Base-by-base conservation (phyloP, 1,140 invertebrate species). In the Potamilus streckersoni region DNA sequence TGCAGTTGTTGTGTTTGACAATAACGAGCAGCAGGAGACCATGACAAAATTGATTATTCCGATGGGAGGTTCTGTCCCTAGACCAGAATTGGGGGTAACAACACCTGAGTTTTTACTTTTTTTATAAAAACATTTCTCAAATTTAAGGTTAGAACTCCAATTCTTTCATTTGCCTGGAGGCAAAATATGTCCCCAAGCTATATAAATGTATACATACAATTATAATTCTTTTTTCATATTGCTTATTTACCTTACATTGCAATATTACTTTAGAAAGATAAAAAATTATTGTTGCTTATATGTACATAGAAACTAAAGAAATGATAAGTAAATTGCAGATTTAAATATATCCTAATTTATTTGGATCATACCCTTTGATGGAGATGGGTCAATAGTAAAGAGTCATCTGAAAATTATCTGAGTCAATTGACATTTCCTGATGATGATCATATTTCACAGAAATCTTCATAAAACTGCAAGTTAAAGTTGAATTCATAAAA, bases 1-100 rank as follows among this genome's bases (percentile, higher is more conserved):
- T 75, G 83, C 83, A 14, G 20, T 81, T 3, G 81, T 86, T 4
- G 72, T 71, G 20, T 83, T 81, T 69, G 69, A 79, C 20, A 57
- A 71, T 16, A 73, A 78, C 5, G 78, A 71, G 17, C 55, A 80
- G 69, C 71, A 78, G 49, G 80, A 69, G 27, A 77, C 86, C 0
- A 68, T 76, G 14, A 83, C 80, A 6, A 73, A 80, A 49, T 83
- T 82, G 66, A 80, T 85, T 57, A 81, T 86, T 31, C 86, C 86
- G 2, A 74, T 77, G 14, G 66, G 78, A 62, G 86, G 86, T 13
- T 85, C 86, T 64, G 77, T 87, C 1, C 66, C 84, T 16, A 75
- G 81, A 63, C 86, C 86, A 68, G 65, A 71, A 23, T 77, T 87
- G 1, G 63, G 60, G 62, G 86, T 87, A 78, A 79, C 80, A 79